Evolutionary conservation across 2,113 vertebrate genomes (phyloP), one percentile per base, ranked within the genome.

Genomic region (Serilophus lunatus): DNA sequence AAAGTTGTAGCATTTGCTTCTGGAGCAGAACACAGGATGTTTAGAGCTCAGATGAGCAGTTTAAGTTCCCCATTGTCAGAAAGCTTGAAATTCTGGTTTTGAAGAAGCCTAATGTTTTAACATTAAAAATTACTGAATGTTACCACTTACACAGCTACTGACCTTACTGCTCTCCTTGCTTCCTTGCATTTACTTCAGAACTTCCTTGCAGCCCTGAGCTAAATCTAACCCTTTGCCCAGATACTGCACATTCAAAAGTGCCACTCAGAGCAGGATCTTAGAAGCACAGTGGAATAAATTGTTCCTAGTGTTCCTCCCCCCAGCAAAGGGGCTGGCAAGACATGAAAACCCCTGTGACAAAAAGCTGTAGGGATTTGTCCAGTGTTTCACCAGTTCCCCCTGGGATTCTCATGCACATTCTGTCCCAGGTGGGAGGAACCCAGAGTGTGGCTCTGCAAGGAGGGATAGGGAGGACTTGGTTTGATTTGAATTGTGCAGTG

Each of bases 341-440:
- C 44, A 59, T 22, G 10, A 60, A 31, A 44, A 26, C 63, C 36
- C 38, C 18, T 36, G 26, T 44, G 26, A 26, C 53, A 77, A 22
- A 44, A 28, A 15, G 22, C 45, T 60, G 54, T 23, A 31, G 9
- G 22, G 53, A 31, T 42, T 92, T 65, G 25, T 23, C 44, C 47
- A 31, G 56, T 6, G 2, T 33, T n/a, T 35, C 42, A 6, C 20
- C 31, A 18, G 33, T 50, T 60, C 65, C 40, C 26, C 23, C 36
- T 11, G 35, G 59, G 36, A 47, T 40, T 59, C 49, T 10, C 0
- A 0, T 23, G 36, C 29, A 9, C 20, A 0, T 8, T 22, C 35
- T 13, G 20, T 29, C 35, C 72, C 33, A 23, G 26, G 50, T 47
- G 20, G 45, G 45, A 47, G 45, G 45, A 47, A 47, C 45, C 45